Evolutionary conservation across 1,140 invertebrate genomes (phyloP), one percentile per base, ranked within the genome.

Genomic region (Eurosta solidaginis): DNA sequence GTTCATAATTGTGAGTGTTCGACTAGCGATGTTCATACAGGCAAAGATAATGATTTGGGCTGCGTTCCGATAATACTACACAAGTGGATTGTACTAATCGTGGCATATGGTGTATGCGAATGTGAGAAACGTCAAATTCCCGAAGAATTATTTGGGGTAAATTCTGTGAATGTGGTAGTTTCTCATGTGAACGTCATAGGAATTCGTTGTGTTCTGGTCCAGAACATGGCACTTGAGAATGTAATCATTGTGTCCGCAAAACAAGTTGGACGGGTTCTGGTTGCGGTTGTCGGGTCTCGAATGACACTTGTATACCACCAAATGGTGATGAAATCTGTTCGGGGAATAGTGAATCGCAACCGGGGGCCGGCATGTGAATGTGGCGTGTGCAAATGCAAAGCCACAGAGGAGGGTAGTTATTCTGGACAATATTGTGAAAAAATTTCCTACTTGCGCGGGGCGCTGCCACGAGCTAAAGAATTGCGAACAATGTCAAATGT

Each of bases 161-260:
- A 78, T 97, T 91, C 88, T 99, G 97, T 86, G 94, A 98, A 87
- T 98, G 97, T 89, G 96, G 98, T 87, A 96, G 98, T 89, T 98
- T 96, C 85, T 95, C 94, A n/a, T 98, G 97, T 86, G 95, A 96
- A 85, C 92, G 94, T 81, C 90, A 93, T 87, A 92, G 95, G 85
- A 93, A 94, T 33, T 83, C 92, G 80, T 88, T 97, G 9, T 98
- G 96, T 87, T 95, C 94, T 45, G 94, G 92, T 20, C 87, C 90
- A 40, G 89, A 92, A 76, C 92, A 94, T 82, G 94, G 94, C 49
- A 90, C 86, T 68, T 96, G 95, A 81, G 91, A 92, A 45, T 97
- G 95, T 87, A 94, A 94, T 29, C 89, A 90, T 74, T 97, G 96
- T 88, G 86, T 89, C 20, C 97, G 96, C 84, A 88, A 91, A 36